phyloP scores from a whole-genome alignment of 2,797 vertebrate species.

The Neomorphus geoffroyi region DNA sequence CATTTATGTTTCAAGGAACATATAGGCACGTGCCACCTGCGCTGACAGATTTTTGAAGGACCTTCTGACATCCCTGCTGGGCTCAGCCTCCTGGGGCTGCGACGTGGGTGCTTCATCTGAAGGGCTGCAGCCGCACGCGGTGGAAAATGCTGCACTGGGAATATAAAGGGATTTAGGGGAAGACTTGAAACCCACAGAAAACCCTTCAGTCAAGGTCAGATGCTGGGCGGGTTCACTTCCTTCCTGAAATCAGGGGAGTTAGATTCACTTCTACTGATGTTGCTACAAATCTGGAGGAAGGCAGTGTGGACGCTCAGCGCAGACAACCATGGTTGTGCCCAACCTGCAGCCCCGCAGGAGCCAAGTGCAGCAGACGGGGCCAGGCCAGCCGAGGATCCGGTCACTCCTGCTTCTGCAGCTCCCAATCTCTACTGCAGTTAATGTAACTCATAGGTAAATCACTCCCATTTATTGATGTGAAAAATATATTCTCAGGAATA shows the following conservation, averaged over 20 bases:
- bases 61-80: conserved; percentile 15
- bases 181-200: neutral
- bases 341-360: neutral
- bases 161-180: neutral
- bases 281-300: neutral
- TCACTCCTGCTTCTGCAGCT: neutral
- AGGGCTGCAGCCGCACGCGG: neutral
- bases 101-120: neutral
- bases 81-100: neutral
- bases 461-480: neutral
- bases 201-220: neutral
- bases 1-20: conserved; percentile 65
- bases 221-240: neutral
- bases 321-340: neutral
- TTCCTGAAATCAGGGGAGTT: neutral
- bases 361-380: neutral
- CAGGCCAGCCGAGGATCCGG: neutral
- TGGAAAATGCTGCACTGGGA: conserved; percentile 4
- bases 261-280: neutral
- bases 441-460: neutral
- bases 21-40: neutral
- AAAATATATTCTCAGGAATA: neutral
- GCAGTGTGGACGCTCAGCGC: neutral
- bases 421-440: neutral
- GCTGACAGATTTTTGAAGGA: neutral